Evolutionary conservation across 2,113 vertebrate species (phyloP).

Genomic region (Alouatta palliata): DNA sequence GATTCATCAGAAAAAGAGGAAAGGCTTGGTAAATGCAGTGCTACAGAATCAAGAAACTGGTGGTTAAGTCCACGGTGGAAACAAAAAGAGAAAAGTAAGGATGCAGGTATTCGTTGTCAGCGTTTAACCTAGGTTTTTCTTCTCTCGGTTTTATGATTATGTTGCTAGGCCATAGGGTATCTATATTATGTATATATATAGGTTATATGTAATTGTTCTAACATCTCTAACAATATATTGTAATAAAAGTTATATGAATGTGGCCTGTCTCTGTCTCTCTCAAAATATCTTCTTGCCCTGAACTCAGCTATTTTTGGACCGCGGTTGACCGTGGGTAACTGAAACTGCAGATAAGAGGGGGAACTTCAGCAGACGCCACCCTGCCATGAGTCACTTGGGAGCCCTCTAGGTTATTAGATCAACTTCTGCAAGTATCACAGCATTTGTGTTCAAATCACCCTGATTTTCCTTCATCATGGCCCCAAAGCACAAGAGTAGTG

Average conservation of each 20-base stretch:
- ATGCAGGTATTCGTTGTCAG: background rate
- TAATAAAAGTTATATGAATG: background rate
- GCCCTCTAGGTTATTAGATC: background rate
- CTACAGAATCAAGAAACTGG: background rate
- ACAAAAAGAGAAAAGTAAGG: background rate
- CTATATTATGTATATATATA: background rate
- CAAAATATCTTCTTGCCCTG: background rate
- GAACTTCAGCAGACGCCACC: background rate
- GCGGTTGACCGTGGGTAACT: background rate
- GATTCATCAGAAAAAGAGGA: background rate
- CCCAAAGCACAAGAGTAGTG: background rate
- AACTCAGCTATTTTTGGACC: background rate
- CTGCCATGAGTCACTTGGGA: background rate
- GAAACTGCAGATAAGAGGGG: background rate
- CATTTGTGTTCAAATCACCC: background rate
- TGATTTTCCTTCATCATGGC: background rate
- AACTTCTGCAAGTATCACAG: background rate
- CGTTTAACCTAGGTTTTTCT: background rate
- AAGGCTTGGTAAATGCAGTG: background rate
- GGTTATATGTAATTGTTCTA: background rate
- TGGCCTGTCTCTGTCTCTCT: background rate
- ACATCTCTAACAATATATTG: background rate
- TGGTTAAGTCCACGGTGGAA: background rate
- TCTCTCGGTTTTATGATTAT: background rate
- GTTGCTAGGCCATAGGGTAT: background rate